Percentiles rank a stretch among this genome's conserved stretches.
Evolutionary conservation across 2,113 vertebrate genomes (phyloP).

Genomic region (Gymnarchus niloticus): DNA sequence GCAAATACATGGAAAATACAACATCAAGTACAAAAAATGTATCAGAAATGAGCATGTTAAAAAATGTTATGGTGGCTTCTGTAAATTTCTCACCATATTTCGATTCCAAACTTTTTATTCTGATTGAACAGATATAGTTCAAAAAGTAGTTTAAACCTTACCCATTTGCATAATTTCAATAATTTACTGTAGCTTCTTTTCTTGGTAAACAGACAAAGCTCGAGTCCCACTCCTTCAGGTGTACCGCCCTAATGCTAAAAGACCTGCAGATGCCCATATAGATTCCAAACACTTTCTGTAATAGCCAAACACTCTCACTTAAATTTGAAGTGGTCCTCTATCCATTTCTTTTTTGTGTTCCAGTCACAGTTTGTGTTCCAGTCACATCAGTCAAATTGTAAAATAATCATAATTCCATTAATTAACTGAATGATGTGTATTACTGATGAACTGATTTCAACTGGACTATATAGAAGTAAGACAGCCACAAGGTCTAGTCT

Average conservation of each 20-base stretch:
- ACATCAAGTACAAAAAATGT: constrained; percentile 47
- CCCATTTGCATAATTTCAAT: constrained; percentile 20
- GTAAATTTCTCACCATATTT: constrained; percentile 36
- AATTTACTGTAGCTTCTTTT: neutral
- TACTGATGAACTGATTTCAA: neutral
- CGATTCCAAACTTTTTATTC: constrained; percentile 7
- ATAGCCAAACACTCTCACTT: neutral
- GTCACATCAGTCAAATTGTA: neutral
- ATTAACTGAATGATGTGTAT: neutral
- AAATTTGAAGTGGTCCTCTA: neutral
- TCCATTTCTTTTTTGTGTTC: neutral
- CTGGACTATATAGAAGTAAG: neutral
- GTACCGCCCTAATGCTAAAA: constrained; percentile 33
- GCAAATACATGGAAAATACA: constrained; percentile 59
- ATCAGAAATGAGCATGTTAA: constrained; percentile 39
- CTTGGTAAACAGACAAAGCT: neutral
- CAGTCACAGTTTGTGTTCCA: too few species aligned
- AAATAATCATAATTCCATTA: neutral
- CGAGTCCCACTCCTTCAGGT: neutral
- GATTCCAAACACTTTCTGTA: neutral
- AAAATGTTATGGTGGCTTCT: constrained; percentile 27
- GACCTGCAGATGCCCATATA: constrained; percentile 14
- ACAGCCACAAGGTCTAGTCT: neutral
- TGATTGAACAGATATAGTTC: constrained; percentile 13
- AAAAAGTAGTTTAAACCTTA: neutral